These are phyloP conservation scores for Agonopterix arenella DNA, from an alignment of 2,888 invertebrate genomes.

Conservation along the genomic window DNA sequence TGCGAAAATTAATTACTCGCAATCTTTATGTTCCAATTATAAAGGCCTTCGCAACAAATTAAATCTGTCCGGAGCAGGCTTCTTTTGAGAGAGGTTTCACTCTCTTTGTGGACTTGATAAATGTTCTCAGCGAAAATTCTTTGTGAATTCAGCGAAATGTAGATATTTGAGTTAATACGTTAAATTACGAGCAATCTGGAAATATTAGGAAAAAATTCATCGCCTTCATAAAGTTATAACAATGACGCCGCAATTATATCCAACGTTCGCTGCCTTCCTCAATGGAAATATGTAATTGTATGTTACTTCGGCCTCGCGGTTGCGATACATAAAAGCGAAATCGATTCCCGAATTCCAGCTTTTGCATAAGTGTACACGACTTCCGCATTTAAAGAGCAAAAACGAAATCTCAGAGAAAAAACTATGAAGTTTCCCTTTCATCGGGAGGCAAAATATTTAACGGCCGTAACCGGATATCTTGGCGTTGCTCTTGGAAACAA, in stretches of 20 bases:
- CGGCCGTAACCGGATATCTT: conserved; percentile 75
- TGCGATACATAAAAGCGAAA: conserved; percentile 59
- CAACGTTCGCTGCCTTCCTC: conserved; percentile 38
- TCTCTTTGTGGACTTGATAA: conserved; percentile 76
- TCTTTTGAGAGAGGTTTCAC: conserved; percentile 75
- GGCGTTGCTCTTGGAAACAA: conserved; percentile 69
- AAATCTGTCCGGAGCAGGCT: conserved; percentile 75
- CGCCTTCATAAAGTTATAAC: conserved; percentile 37
- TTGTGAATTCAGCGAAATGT: conserved; percentile 61
- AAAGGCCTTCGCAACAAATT: conserved; percentile 77
- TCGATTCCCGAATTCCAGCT: conserved; percentile 58
- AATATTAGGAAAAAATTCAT: conserved; percentile 39
- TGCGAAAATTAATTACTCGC: conserved; percentile 77
- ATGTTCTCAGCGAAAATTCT: conserved; percentile 69
- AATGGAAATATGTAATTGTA: conserved; percentile 62
- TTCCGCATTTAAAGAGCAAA: conserved; percentile 69
- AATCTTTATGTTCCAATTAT: conserved; percentile 78
- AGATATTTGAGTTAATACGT: conserved; percentile 58
- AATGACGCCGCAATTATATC: conserved; percentile 44
- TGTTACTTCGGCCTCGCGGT: conserved; percentile 47
- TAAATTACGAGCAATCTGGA: conserved; percentile 55
- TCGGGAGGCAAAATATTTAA: conserved; percentile 72
- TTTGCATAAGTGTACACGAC: conserved; percentile 70
- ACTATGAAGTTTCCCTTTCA: conserved; percentile 73
- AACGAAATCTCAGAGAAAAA: conserved; percentile 63